Evolutionary conservation across 2,113 vertebrate species (phyloP).

Genomic region (Clupea harengus): DNA sequence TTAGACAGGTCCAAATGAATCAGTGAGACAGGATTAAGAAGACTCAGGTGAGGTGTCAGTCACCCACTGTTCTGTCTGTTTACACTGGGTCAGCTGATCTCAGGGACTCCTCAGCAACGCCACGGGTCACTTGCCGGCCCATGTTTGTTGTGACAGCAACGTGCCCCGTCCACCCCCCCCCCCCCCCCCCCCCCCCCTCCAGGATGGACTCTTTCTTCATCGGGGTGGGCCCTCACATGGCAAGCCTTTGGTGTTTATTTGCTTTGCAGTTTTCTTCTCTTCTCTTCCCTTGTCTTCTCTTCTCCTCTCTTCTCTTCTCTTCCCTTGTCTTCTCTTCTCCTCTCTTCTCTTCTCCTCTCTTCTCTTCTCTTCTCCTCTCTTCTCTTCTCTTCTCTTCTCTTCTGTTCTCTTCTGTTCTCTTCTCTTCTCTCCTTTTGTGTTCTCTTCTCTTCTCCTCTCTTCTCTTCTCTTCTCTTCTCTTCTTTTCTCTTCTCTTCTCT

Average conservation of each 20-base stretch:
- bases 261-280: neutral
- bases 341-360: too few relatives aligned
- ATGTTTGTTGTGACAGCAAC: conserved; percentile 53
- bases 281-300: neutral
- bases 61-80: neutral
- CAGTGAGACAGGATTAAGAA: neutral
- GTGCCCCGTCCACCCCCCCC: neutral
- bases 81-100: neutral
- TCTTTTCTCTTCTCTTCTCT: too few relatives aligned
- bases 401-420: neutral
- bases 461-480: too few relatives aligned
- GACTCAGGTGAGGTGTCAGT: neutral
- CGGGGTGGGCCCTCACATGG: neutral
- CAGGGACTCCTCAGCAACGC: neutral
- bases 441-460: too few relatives aligned
- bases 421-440: neutral
- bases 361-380: too few relatives aligned
- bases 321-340: too few relatives aligned
- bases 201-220: neutral
- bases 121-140: conserved; percentile 24
- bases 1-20: too few relatives aligned
- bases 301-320: too few relatives aligned
- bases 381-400: too few relatives aligned
- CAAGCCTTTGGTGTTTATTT: neutral
- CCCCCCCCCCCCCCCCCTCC: neutral